These are phyloP conservation scores for Drosophila mimetica DNA, from an alignment of 2,888 invertebrate species.

Conservation along the genomic window DNA sequence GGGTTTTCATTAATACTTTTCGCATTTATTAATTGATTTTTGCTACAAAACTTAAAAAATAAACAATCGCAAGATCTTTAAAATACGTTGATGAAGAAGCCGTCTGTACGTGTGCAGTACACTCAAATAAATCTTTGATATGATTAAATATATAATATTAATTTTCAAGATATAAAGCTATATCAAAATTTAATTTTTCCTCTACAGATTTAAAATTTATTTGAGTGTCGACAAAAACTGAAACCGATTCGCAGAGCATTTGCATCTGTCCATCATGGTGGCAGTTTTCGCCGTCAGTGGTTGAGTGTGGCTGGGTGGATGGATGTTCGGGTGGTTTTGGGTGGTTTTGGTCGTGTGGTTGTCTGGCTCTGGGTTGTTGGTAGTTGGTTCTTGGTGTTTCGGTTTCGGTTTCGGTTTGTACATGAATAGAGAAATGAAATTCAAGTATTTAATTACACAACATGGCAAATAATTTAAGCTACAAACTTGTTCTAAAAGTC, in stretches of 20 bases:
- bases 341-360: constrained; percentile 39
- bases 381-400: constrained; percentile 43
- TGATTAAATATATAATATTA: too few relatives aligned
- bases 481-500: constrained; percentile 95
- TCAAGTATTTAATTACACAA: constrained; percentile 84
- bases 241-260: constrained; percentile 16
- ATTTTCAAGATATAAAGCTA: too few relatives aligned
- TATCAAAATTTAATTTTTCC: too few relatives aligned
- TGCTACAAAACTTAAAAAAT: constrained; percentile 21
- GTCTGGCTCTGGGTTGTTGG: constrained; percentile 34
- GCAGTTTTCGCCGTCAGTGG: constrained; percentile 38
- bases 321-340: constrained; percentile 25
- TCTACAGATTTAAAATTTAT: neutral
- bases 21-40: constrained; percentile 6
- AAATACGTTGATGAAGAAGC: constrained; percentile 53
- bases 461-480: constrained; percentile 85
- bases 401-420: constrained; percentile 73
- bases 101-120: constrained; percentile 51
- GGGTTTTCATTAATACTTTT: neutral
- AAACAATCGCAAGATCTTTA: constrained; percentile 16
- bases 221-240: constrained; percentile 24
- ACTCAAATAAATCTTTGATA: constrained; percentile 10
- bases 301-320: constrained; percentile 47
- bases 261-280: constrained; percentile 31
- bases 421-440: constrained; percentile 81